Evolutionary conservation across 2,113 vertebrate species (phyloP), one percentile per base, ranked within the genome.

Genomic region (Antechinus stuartii): DNA sequence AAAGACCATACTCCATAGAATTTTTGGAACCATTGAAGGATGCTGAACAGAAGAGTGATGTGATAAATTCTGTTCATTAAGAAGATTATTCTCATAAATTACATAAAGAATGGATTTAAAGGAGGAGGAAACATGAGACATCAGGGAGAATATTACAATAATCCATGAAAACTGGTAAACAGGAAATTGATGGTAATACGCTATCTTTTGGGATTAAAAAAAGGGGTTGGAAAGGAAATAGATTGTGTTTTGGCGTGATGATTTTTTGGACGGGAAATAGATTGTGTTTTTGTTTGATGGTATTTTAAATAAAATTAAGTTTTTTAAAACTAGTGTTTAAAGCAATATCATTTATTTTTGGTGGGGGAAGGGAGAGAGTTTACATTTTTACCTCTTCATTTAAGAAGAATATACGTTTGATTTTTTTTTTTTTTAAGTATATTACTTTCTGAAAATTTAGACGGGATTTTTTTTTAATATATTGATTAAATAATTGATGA

Each of bases 381-480:
- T 84, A 22, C 19, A 7, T 42, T 84, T 84, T 84, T 4, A 23
- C n/a, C 68, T 84, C 16, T 16, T 68, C 1, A 84, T 42, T 84
- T 76, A 68, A 16, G 30, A 76, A 76, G 61, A n/a, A 19, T n/a
- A 19, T 76, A n/a, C 16, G 61, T 35, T 35, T 47, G 50, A 9
- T 50, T 50, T 42, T 42, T 42, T 52, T 52, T 52, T 52, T 52
- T 52, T 49, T 49, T 7, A 7, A 52, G 12, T 68, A 76, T n/a
- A 76, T 76, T 16, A n/a, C 35, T 19, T 84, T n/a, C 22, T n/a
- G 22, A 84, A 76, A 76, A 19, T 76, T n/a, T 42, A 42, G 68
- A 84, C 23, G 91, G 42, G 25, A 84, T 95, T 95, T 91, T 92
- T 55, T 92, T 95, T 96, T 92, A 93, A 24, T 91, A 11, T 54